Conservation (phyloP, 2,113 vertebrate genomes). For the Calidris pugnax region DNA sequence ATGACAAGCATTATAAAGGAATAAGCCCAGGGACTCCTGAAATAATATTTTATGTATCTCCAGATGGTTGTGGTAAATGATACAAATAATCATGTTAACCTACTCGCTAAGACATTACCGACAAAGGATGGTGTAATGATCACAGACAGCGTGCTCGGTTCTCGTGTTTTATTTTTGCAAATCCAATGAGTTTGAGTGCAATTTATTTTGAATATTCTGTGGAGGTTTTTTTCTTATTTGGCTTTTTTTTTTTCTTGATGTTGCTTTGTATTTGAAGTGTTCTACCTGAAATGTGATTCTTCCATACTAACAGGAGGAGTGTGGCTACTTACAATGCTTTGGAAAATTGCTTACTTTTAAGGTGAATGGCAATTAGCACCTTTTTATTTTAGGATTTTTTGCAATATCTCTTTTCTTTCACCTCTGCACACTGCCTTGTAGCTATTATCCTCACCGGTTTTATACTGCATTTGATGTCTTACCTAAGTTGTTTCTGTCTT, state of each 20-base stretch:
- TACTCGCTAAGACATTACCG: not conserved
- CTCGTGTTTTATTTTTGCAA: not conserved
- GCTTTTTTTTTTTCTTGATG: not conserved
- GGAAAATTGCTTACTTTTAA: slow-evolving; percentile 64
- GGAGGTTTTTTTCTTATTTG: not conserved
- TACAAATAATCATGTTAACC: not conserved
- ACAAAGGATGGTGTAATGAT: not conserved
- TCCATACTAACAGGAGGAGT: not conserved
- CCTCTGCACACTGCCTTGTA: slow-evolving; percentile 52
- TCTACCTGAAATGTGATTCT: not conserved
- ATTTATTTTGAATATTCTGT: not conserved
- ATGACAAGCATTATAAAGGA: not conserved
- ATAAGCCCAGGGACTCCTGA: not conserved
- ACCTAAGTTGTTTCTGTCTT: slow-evolving; percentile 5
- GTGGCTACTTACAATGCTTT: slow-evolving; percentile 60
- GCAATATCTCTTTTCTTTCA: slow-evolving; percentile 64
- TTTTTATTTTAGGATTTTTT: slow-evolving; percentile 54
- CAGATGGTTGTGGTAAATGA: not conserved
- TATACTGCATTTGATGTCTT: slow-evolving; percentile 29
- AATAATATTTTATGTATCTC: not conserved
- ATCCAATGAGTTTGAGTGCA: not conserved
- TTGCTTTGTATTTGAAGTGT: slow-evolving; percentile 10
- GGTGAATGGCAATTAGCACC: slow-evolving; percentile 66
- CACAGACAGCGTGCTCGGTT: not conserved
- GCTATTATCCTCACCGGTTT: slow-evolving; percentile 30